Evolutionary conservation across 2,888 invertebrate species (phyloP).

Genomic region (Phania funesta): DNA sequence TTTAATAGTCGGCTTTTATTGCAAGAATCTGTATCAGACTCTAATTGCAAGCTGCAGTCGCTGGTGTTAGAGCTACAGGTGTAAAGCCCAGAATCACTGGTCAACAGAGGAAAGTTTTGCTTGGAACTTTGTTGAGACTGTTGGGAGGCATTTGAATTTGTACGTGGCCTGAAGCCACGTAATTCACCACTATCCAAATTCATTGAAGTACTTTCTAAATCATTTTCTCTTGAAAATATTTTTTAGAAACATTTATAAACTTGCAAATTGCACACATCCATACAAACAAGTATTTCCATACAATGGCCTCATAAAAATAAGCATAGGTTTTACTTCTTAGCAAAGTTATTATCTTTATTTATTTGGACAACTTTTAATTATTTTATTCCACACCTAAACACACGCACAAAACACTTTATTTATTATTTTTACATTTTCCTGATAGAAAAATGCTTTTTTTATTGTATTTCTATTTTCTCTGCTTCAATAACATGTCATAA

Average conservation of each 20-base stretch:
- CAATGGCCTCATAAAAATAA: too few species aligned
- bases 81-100: constrained; percentile 65
- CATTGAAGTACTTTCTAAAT: background rate
- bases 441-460: background rate
- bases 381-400: background rate
- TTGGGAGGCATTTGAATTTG: constrained; percentile 43
- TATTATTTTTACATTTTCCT: constrained; percentile 26
- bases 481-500: constrained; percentile 35
- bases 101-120: constrained; percentile 35
- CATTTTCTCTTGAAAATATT: background rate
- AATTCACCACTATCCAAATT: background rate
- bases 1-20: constrained; percentile 18
- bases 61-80: constrained; percentile 65
- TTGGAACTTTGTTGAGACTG: constrained; percentile 48
- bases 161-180: constrained; percentile 7
- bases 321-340: too few species aligned
- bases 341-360: too few species aligned
- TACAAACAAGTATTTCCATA: too few species aligned
- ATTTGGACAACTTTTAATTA: too few species aligned
- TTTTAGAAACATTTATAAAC: too few species aligned
- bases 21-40: constrained; percentile 51
- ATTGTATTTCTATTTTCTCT: constrained; percentile 1
- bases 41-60: constrained; percentile 45
- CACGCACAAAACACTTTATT: background rate
- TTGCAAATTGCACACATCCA: background rate